Base-by-base conservation (phyloP, 2,888 invertebrate species). In the Malthinus flaveolus region DNA sequence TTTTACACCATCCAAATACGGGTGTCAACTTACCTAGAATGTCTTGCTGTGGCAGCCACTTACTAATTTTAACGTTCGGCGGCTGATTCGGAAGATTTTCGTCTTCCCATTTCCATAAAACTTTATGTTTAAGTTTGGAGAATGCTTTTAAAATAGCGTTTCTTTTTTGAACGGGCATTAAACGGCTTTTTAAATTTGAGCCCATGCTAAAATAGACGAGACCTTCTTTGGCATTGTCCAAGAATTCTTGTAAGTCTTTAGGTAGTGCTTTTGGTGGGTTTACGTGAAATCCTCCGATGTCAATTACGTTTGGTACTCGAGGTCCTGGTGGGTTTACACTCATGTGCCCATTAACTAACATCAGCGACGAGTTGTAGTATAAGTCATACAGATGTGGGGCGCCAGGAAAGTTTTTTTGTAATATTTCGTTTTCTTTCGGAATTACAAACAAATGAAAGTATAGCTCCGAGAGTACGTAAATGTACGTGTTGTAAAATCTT, bases 101-200 rank as follows among this genome's bases (percentile, higher is more conserved):
- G 0, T 82, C 82, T 65, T 88, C 87, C 85, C 86, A 89, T 77
- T 89, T 89, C 87, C 87, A 87, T 15, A 89, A 69, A 0, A 89
- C 82, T 6, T 82, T 84, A 62, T 87, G 85, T 60, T 87, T 85
- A 0, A 88, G 67, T 59, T 79, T 80, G 0, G 81, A 77, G 50
- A 89, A 84, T 1, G 82, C 83, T 55, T 83, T 82, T 7, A 84
- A 73, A 32, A 89, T 80, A 1, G 79, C 82, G 12, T 80, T 72
- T 15, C 79, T 76, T 62, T 81, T 84, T 1, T 82, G 80, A 0
- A 71, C 65, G 0, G 84, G 81, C 53, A 89, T 72, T 61, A 85
- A 79, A 6, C 80, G 76, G 59, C 83, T 84, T 56, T 80, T 78
- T 0, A 85, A 77, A 63, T 84, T 83, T 0, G 86, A 84, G 1